phyloP scores from a whole-genome alignment of 1,140 invertebrate species.

The Helicoverpa armigera region DNA sequence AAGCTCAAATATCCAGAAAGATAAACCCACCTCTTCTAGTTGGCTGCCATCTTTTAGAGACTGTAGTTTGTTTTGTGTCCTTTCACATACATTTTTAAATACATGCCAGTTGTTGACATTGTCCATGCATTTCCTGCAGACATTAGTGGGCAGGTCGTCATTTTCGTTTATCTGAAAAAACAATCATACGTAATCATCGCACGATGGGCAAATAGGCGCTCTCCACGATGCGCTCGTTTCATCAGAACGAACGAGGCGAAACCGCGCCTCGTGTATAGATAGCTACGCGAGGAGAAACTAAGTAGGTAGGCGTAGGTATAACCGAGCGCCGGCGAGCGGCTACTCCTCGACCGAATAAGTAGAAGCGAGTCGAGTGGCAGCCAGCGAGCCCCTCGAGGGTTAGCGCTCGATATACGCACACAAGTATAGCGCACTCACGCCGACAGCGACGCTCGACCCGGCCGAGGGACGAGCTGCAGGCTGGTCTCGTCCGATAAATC shows the following conservation, averaged over 20 bases:
- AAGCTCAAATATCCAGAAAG: conserved; percentile 70
- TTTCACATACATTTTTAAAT: conserved; percentile 86
- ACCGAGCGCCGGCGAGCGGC: conserved; percentile 74
- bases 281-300: conserved; percentile 82
- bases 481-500: conserved; percentile 85
- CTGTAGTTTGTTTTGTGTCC: conserved; percentile 87
- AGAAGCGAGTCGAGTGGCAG: conserved; percentile 84
- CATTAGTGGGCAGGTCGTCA: conserved; percentile 87
- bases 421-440: conserved; percentile 80
- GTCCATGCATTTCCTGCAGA: conserved; percentile 87
- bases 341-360: conserved; percentile 84
- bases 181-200: conserved; percentile 79
- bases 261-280: conserved; percentile 81
- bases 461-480: conserved; percentile 79
- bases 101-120: conserved; percentile 87
- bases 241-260: conserved; percentile 79
- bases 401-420: conserved; percentile 83
- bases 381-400: conserved; percentile 85
- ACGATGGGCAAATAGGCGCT: conserved; percentile 74
- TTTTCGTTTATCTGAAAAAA: conserved; percentile 86
- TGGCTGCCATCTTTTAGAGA: conserved; percentile 83
- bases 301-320: conserved; percentile 85
- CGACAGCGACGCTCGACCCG: conserved; percentile 78
- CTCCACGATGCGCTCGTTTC: conserved; percentile 67
- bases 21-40: conserved; percentile 83